A percentile compares a stretch with the other conserved stretches of the same genome.
phyloP scores from a whole-genome alignment of 2,113 vertebrate genomes.

The Ornithorhynchus anatinus region DNA sequence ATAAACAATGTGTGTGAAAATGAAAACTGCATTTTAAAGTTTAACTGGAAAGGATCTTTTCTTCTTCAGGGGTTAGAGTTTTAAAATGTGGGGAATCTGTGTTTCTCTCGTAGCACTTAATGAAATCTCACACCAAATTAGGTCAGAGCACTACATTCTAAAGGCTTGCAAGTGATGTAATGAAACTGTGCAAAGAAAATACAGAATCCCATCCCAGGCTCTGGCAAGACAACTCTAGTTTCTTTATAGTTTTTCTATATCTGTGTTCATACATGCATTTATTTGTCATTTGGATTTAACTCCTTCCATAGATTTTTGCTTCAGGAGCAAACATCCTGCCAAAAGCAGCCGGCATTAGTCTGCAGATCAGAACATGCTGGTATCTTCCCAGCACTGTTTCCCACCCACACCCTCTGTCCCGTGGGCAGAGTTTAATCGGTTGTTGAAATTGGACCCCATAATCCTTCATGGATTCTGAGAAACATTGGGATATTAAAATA shows the following conservation, averaged over 20 bases:
- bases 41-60: too few species aligned
- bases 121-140: not conserved
- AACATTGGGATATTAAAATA: not conserved
- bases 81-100: not conserved
- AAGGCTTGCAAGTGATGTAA: not conserved
- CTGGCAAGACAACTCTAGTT: not conserved
- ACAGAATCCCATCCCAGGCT: too few species aligned
- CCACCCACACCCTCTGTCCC: not conserved
- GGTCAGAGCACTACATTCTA: not conserved
- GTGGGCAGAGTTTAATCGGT: not conserved
- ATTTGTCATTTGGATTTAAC: not conserved
- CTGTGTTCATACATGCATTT: not conserved
- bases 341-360: not conserved
- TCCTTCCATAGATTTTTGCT: not conserved
- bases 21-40: not conserved
- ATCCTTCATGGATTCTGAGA: not conserved
- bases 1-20: not conserved
- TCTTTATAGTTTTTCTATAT: not conserved
- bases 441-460: not conserved
- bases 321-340: conserved; percentile 7
- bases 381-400: not conserved
- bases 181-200: not conserved
- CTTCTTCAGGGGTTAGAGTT: not conserved
- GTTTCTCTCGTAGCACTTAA: not conserved
- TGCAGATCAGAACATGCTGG: not conserved